Conservation (phyloP, 2,797 vertebrate species). For the Myripristis jacobus region DNA sequence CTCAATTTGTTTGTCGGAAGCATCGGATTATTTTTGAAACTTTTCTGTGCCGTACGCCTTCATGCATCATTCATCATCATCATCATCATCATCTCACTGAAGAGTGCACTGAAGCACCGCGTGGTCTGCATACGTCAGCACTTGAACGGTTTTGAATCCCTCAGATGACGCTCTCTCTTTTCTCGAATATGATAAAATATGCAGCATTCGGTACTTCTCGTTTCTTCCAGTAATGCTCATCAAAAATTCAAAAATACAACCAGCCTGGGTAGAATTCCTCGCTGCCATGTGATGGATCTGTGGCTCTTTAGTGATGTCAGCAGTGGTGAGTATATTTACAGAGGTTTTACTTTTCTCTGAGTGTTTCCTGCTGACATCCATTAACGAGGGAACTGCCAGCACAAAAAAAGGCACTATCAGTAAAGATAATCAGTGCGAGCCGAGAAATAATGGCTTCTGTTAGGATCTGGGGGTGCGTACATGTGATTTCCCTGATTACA, state of each 20-base stretch:
- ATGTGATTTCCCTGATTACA: neutral
- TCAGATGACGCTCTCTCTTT: constrained; percentile 1
- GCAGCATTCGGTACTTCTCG: neutral
- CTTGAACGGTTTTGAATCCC: constrained; percentile 24
- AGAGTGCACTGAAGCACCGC: constrained; percentile 34
- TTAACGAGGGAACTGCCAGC: neutral
- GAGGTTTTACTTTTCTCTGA: constrained; percentile 23
- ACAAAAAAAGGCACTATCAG: neutral
- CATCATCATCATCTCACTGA: constrained; percentile 16
- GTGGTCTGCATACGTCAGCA: constrained; percentile 34
- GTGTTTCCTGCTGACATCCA: constrained; percentile 18
- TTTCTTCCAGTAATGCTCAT: neutral
- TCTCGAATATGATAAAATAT: constrained; percentile 1
- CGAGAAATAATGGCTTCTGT: neutral
- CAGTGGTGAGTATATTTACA: constrained; percentile 9
- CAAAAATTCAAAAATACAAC: constrained; percentile 40
- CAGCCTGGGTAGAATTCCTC: neutral
- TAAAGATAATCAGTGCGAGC: neutral
- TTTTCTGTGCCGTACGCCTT: constrained; percentile 18
- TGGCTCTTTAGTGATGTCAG: neutral
- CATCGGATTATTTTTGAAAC: constrained; percentile 21
- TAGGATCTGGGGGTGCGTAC: neutral
- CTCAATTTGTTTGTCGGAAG: constrained; percentile 18
- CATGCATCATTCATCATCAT: constrained; percentile 60
- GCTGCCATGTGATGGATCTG: neutral